Evolutionary conservation across 2,888 invertebrate genomes (phyloP), one percentile per base, ranked within the genome.

Genomic region (Hypomecis punctinalis): DNA sequence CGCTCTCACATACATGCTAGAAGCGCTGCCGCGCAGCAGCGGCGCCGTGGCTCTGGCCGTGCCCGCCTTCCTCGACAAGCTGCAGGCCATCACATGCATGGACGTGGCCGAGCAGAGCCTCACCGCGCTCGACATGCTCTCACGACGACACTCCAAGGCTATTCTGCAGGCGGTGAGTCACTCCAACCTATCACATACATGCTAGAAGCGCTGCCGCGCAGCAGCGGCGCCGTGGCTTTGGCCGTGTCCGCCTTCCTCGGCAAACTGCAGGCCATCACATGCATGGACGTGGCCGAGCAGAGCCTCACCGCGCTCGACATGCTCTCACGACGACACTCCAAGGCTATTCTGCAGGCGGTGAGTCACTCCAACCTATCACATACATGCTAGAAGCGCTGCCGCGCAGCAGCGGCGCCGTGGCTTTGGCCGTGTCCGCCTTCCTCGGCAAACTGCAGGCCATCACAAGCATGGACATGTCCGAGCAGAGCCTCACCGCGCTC

Each of bases 271-370:
- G 97, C 98, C 33, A 99, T 99, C 78, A 99, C 99, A 76, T 99
- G 99, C 86, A 99, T 99, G 98, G 99, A 99, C 91, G 99, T 99
- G 33, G 99, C 99, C 5, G 99, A 99, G 88, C 99, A 99, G 92
- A 98, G 98, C 73, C 94, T 99, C 68, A 98, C 99, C 5, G 99
- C 99, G 3, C 93, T 99, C 47, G 99, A 99, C 85, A 99, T 99
- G 96, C 94, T 99, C 55, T 99, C 99, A 0, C 94, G 98, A 10
- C 94, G 99, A 66, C 99, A 99, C 90, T 98, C 98, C 80, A 99
- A 99, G 92, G 96, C 98, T 47, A 99, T 99, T 74, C 91, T 99
- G 23, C 23, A 23, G 23, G 23, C 23, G 3, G 23, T 23, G 3
- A 23, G 23, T 23, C 23, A 99, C 99, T 0, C 94, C n/a, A n/a